phyloP scores from a whole-genome alignment of 2,113 vertebrate genomes.

The Pao palembangensis region DNA sequence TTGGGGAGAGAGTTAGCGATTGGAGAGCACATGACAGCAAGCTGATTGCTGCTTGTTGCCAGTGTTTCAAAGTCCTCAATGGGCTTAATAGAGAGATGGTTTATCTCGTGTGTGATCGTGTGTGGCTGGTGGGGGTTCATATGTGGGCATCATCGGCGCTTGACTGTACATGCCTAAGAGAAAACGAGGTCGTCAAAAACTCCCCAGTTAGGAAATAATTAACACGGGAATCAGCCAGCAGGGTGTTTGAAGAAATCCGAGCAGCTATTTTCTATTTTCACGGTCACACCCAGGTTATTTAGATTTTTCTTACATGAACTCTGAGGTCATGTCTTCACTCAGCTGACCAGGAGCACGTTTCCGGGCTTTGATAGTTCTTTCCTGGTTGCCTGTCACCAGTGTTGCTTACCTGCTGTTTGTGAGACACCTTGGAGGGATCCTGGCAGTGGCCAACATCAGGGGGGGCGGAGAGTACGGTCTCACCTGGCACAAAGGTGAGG shows the following conservation, averaged over 20 bases:
- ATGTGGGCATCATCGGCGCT: neutral
- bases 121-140: neutral
- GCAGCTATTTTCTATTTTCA: neutral
- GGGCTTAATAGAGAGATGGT: neutral
- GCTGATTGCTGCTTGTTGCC: neutral
- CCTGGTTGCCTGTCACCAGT: constrained; percentile 32
- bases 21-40: neutral
- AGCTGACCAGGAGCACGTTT: too few species aligned
- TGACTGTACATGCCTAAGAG: too few species aligned
- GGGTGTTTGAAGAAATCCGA: neutral
- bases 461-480: constrained; percentile 78
- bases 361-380: too few species aligned
- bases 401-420: constrained; percentile 72
- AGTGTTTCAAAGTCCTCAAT: neutral
- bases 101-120: neutral
- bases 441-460: constrained; percentile 77
- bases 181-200: too few species aligned
- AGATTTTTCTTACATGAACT: too few species aligned
- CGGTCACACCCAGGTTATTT: too few species aligned
- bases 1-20: neutral
- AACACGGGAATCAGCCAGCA: neutral
- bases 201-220: neutral
- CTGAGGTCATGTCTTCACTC: too few species aligned
- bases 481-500: constrained; percentile 76
- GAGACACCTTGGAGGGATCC: constrained; percentile 73